Evolutionary conservation across 2,797 vertebrate genomes (phyloP), one percentile per base, ranked within the genome.

Genomic region (Glyptemys insculpta): DNA sequence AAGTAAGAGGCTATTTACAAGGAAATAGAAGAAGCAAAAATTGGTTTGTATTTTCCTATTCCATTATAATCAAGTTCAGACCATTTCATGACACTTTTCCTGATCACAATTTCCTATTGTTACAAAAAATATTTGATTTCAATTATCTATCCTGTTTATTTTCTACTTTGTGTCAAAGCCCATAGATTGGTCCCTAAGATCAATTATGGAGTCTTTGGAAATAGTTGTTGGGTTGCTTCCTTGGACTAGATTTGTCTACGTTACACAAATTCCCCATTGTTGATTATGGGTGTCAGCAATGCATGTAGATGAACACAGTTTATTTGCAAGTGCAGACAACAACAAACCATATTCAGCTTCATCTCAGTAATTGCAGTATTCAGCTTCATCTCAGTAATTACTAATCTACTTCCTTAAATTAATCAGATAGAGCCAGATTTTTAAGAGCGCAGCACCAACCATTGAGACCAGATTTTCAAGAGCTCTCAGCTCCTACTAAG

Each of bases 201-300:
- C 15, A 57, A 34, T 47, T 12, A 15, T 27, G n/a, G 8, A 0
- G 0, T 9, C 3, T 29, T 56, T 25, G 5, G 88, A 44, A 53
- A n/a, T 3, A 21, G 7, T 53, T 78, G 7, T 9, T 72, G 47
- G 50, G 23, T n/a, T 27, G 52, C 52, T 23, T 25, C 8, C 52
- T 21, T 7, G 12, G n/a, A 37, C 62, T n/a, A 37, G 62, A 23
- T 54, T 53, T 27, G 9, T 23, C n/a, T 81, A 10, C 12, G 0
- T 53, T 54, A 23, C 34, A 23, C 21, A 34, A 37, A 53, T 25
- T n/a, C 9, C 16, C 6, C 34, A 76, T 76, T 25, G 12, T 8
- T 54, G 79, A 37, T 25, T 12, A 53, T 53, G 50, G 34, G 19
- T 53, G 18, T 81, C 79, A 12, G 25, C 52, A 54, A 14, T 53